Evolutionary conservation across 1,140 invertebrate species (phyloP), one percentile per base, ranked within the genome.

Genomic region (Cepaea nemoralis): DNA sequence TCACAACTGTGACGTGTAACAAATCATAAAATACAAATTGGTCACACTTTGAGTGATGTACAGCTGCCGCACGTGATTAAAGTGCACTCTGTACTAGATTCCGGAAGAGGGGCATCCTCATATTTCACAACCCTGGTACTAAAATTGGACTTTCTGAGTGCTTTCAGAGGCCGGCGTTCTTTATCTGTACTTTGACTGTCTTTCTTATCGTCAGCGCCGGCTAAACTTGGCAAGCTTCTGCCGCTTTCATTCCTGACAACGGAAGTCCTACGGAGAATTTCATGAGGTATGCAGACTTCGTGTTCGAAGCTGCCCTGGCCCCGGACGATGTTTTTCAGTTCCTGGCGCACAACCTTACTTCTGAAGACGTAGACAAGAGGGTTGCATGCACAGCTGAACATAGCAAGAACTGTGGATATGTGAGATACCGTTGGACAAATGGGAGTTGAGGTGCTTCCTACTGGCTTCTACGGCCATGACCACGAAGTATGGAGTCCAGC

Each of bases 361-460:
- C 93, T 89, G 85, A 93, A 94, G 35, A 94, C 93, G 87, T 94
- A 94, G 31, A 94, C 93, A 77, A 93, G 90, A 1, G 93, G 93
- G 86, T 93, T 93, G 73, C 93, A 82, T 1, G 91, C 88, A 76
- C 90, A 91, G 81, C 89, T 88, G 50, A 88, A 85, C 83, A 92
- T 88, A 22, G 91, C 91, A 66, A 89, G 76, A 5, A 87, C 82
- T 81, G 90, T 88, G 48, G 89, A 89, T 3, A 88, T 50, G 19
- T 83, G 83, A 82, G 86, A 84, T 33, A 87, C 42, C 22, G 85
- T 81, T 10, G 89, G 84, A 31, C 82, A 83, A 59, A 86, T 88
- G 82, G 67, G 85, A 82, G 73, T 83, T 12, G 86, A 83, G 27
- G 16, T 1, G 10, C 78, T 69, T 55, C 19, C 86, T 86, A 67